Evolutionary conservation across 35 echinoderm and acorn worm species (phyloP), one percentile per base, ranked within the genome.

Genomic region (Amphiura filiformis): DNA sequence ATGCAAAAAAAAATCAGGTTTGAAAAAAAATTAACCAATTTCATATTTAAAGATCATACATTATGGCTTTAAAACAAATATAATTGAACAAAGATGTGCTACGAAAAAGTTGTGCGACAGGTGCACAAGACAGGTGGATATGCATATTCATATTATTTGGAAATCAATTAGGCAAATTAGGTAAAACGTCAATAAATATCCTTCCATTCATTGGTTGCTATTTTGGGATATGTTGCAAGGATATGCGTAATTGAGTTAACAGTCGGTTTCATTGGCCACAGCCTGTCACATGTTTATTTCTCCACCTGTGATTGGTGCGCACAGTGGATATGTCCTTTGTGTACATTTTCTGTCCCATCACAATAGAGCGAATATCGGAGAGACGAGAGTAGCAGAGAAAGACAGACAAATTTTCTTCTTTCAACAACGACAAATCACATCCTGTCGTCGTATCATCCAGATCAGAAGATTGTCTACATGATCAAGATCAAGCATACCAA

Each of bases 381-480:
- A 52, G 44, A n/a, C n/a, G n/a, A 47, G 41, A 47, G 41, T 47
- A 47, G 4, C 41, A 17, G 41, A 47, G 17, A 17, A 17, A 47
- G 61, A 70, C 26, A 26, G 61, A 70, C 61, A 70, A 26, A 70
- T 70, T 70, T n/a, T n/a, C 2, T 23, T 2, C 4, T n/a, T 23
- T 4, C 9, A 70, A 11, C 28, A 5, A 5, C 7, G 61, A 5
- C 26, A 70, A 70, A 70, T 70, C 61, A 70, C 26, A 5, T 13
- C 26, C 28, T 70, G 26, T 30, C 26, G 61, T 4, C 61, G 61
- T 70, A 15, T 70, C 61, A 15, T 70, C 61, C 61, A 23, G 61
- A 70, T 70, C 28, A 70, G 61, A 70, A 70, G 61, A 70, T 70
- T 70, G 61, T 70, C 61, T 70, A 70, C 61, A 70, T 70, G 61